Evolutionary conservation across 1,140 invertebrate genomes (phyloP).

Genomic region (Pantala flavescens): DNA sequence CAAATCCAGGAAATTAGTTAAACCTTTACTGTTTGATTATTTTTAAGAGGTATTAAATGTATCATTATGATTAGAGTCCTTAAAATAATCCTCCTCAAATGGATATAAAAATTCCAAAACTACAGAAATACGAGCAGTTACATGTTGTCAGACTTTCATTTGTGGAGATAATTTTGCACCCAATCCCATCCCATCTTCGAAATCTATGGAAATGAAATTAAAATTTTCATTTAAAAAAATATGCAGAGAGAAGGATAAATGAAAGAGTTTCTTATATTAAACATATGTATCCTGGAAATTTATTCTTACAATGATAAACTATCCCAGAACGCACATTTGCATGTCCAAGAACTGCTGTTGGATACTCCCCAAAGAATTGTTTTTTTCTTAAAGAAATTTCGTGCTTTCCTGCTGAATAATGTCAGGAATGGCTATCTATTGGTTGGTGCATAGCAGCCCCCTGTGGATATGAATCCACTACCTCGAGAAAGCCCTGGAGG

Average conservation of each 20-base stretch:
- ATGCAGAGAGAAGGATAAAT: no score
- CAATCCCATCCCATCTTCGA: slow-evolving; percentile 26
- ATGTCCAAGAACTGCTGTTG: slow-evolving; percentile 19
- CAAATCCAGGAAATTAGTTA: slow-evolving; percentile 45
- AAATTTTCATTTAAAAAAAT: no score
- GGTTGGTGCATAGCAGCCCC: no score
- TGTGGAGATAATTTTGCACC: slow-evolving; percentile 37
- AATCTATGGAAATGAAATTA: neutral
- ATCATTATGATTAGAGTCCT: neutral
- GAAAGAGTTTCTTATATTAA: no score
- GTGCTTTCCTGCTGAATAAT: no score
- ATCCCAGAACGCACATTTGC: slow-evolving; percentile 23
- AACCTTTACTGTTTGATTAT: slow-evolving; percentile 26
- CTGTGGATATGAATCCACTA: no score
- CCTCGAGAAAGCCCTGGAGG: no score
- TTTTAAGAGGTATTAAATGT: no score
- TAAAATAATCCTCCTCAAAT: slow-evolving; percentile 14
- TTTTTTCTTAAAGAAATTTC: no score
- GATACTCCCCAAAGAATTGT: slow-evolving; percentile 20
- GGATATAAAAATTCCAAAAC: slow-evolving; percentile 48
- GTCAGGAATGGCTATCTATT: no score
- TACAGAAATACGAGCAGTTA: slow-evolving; percentile 49
- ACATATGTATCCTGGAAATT: neutral
- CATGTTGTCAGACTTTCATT: slow-evolving; percentile 43
- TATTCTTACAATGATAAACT: neutral